Base-by-base conservation (phyloP, 2,888 invertebrate species). In the Plebejus anna region DNA sequence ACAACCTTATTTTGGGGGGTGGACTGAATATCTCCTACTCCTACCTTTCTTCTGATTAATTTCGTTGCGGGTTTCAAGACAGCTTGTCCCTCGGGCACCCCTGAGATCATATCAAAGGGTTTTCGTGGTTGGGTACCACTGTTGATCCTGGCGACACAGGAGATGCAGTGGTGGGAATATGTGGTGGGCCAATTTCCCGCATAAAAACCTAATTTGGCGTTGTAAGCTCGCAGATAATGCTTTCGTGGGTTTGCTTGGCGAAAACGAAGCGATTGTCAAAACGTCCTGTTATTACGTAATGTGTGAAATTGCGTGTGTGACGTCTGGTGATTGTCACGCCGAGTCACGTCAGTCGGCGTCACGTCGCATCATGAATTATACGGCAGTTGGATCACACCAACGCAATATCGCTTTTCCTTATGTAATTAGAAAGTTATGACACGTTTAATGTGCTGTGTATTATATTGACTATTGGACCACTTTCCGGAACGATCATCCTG, bases 351-450 rank as follows among this genome's bases (percentile, higher is more conserved):
- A 28, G 9, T 11, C 32, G 13, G 32, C 28, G 32, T 36, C 66
- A 32, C 66, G 66, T 66, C 66, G 66, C 28, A 32, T 66, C 61
- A 32, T 66, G 66, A 66, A 66, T 66, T 66, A 66, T 13, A 66
- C 66, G 36, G 32, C 32, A 36, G 32, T 66, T 36, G 13, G 66
- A 66, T 66, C 66, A 66, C 16, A 36, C 32, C 32, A 36, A 36
- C 66, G 36, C 66, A 36, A 66, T 66, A 32, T 66, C 66, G 32
- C 66, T 36, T 36, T 16, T 36, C 36, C 66, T 66, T 66, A 66
- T 66, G 66, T 36, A 66, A 66, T 66, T 66, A 66, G 66, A 66
- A 66, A 66, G 66, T 66, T 66, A 13, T 36, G 11, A 7, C 13
- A 59, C 55, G 16, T 16, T 5, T 55, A 32, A 32, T 32, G 55